Evolutionary conservation across 2,797 vertebrate genomes (phyloP).

Genomic region (Philypnodon macrostomus): DNA sequence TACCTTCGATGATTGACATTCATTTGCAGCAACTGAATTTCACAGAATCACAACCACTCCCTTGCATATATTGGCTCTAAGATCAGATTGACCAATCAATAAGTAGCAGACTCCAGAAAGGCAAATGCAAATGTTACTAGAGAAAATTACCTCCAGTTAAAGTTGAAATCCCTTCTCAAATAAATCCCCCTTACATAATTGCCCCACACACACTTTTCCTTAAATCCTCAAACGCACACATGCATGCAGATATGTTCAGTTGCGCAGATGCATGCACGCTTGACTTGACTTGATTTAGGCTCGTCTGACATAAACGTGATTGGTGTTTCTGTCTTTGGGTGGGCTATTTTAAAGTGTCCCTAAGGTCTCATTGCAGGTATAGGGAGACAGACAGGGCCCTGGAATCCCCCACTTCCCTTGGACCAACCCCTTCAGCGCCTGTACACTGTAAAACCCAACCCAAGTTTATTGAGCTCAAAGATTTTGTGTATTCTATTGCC

Average conservation of each 20-base stretch:
- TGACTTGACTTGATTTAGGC: slow-evolving; percentile 58
- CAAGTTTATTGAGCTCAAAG: too few relatives aligned
- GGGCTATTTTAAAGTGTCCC: slow-evolving; percentile 85
- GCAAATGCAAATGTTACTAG: too few relatives aligned
- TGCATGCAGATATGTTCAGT: slow-evolving; percentile 21
- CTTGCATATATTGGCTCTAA: too few relatives aligned
- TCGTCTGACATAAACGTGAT: slow-evolving; percentile 55
- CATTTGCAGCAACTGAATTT: too few relatives aligned
- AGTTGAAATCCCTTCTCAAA: too few relatives aligned
- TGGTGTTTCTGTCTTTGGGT: slow-evolving; percentile 83
- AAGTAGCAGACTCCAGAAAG: too few relatives aligned
- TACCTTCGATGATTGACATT: too few relatives aligned
- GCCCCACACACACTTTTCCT: neutral
- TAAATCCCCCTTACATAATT: neutral
- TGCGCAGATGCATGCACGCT: slow-evolving; percentile 17
- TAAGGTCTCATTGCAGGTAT: slow-evolving; percentile 80
- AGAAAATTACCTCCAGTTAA: too few relatives aligned
- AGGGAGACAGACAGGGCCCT: slow-evolving; percentile 76
- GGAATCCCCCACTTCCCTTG: slow-evolving; percentile 60
- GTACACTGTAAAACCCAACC: too few relatives aligned
- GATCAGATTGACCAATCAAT: too few relatives aligned
- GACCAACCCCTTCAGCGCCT: slow-evolving; percentile 50
- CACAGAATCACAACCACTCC: too few relatives aligned
- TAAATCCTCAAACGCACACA: slow-evolving; percentile 15
- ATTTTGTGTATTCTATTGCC: too few relatives aligned